These are phyloP conservation scores for Schrankia costaestrigalis DNA, from an alignment of 2,888 invertebrate genomes.

Conservation along the genomic window DNA sequence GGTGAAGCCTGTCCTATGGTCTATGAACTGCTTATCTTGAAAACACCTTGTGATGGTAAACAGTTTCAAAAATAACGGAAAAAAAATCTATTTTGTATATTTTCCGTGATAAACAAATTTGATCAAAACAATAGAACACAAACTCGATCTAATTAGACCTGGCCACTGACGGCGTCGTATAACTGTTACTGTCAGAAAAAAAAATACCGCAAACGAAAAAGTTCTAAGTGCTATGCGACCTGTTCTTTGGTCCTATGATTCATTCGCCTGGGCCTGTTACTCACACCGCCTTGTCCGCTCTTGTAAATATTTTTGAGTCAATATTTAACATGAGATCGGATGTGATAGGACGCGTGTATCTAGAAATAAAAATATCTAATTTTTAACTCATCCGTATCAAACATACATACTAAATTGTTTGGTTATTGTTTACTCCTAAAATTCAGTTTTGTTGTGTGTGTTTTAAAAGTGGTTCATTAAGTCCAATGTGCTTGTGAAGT, in stretches of 20 bases:
- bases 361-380: too few species aligned
- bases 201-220: constrained; percentile 65
- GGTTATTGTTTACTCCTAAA: too few species aligned
- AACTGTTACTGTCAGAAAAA: constrained; percentile 65
- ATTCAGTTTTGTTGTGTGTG: not conserved
- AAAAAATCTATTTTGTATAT: too few species aligned
- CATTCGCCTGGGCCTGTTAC: constrained; percentile 55
- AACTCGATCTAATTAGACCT: constrained; percentile 50
- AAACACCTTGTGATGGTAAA: too few species aligned
- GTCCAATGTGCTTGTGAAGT: constrained; percentile 1
- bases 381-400: too few species aligned
- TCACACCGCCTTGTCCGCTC: constrained; percentile 52
- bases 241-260: constrained; percentile 58
- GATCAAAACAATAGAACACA: too few species aligned
- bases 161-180: constrained; percentile 34
- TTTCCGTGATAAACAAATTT: too few species aligned
- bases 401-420: too few species aligned
- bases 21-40: too few species aligned
- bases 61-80: too few species aligned
- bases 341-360: constrained; percentile 1
- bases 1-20: too few species aligned
- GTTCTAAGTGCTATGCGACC: constrained; percentile 62
- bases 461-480: not conserved
- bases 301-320: constrained; percentile 59
- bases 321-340: constrained; percentile 49